Evolutionary conservation across 2,888 invertebrate species (phyloP).

Genomic region (Netelia virgata): DNA sequence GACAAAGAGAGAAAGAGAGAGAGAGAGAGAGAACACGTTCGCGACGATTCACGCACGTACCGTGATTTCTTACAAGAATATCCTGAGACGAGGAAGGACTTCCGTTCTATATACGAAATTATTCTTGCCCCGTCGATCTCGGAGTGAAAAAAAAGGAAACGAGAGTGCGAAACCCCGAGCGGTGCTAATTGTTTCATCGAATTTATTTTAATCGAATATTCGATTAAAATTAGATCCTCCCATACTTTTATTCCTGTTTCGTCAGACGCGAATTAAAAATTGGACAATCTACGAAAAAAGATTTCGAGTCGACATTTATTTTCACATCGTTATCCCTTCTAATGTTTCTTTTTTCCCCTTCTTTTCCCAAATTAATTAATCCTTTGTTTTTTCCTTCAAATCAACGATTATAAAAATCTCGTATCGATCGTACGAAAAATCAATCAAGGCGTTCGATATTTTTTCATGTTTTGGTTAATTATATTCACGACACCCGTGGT

Average conservation of each 20-base stretch:
- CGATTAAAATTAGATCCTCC: neutral
- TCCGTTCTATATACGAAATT: conserved; percentile 59
- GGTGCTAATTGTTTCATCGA: neutral
- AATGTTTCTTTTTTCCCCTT: no score
- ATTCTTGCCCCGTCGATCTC: neutral
- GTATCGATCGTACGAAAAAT: no score
- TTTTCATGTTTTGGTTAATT: no score
- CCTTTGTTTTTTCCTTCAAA: no score
- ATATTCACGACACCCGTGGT: no score
- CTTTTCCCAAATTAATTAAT: no score
- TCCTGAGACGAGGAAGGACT: conserved; percentile 40
- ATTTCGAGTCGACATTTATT: no score
- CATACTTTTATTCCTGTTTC: neutral
- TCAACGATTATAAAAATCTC: no score
- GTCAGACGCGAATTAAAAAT: neutral
- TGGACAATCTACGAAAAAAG: no score
- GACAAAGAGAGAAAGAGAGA: no score
- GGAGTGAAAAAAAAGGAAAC: neutral
- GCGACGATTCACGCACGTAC: conserved; percentile 54
- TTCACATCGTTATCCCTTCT: no score
- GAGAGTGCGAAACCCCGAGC: neutral
- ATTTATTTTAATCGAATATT: neutral
- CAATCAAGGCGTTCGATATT: no score
- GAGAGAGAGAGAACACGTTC: conserved; percentile 9
- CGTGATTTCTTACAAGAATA: conserved; percentile 59